phyloP scores from a whole-genome alignment of 2,113 vertebrate genomes.

The Laticauda laticaudata region DNA sequence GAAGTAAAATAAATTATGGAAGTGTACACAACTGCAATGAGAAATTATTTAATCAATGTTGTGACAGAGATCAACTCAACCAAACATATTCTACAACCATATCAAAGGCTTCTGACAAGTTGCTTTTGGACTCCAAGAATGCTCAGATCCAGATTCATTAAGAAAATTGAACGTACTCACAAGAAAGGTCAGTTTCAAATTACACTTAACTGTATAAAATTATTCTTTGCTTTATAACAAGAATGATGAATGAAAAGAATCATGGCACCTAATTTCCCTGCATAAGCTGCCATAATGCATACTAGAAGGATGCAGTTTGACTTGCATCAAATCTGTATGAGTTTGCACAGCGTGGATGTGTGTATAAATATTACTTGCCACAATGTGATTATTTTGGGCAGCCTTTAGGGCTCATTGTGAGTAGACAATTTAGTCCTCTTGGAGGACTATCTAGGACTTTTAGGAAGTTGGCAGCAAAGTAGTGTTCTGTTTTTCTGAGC shows the following conservation, averaged over 20 bases:
- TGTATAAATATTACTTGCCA: not conserved
- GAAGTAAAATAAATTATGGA: constrained; percentile 1
- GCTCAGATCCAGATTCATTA: constrained; percentile 12
- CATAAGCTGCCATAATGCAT: not conserved
- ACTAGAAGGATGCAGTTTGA: not conserved
- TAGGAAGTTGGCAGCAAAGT: not conserved
- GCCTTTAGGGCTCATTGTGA: not conserved
- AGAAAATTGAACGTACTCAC: constrained; percentile 20
- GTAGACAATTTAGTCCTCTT: not conserved
- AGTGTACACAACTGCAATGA: not conserved
- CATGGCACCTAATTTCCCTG: no score
- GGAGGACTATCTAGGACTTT: not conserved
- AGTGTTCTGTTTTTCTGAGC: not conserved
- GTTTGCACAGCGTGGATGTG: no score
- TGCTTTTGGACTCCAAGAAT: constrained; percentile 8
- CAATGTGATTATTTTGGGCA: not conserved
- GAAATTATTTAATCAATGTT: constrained; percentile 2
- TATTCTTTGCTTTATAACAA: not conserved
- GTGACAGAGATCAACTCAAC: not conserved
- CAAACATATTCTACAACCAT: not conserved
- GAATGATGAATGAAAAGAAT: not conserved
- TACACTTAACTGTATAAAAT: not conserved
- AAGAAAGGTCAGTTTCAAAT: constrained; percentile 38
- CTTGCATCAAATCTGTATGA: not conserved
- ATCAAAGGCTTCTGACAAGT: constrained; percentile 11